Percentiles rank a stretch among this genome's conserved stretches.
These are phyloP conservation scores for Decapterus maruadsi DNA, from an alignment of 2,797 vertebrate genomes.

Conservation along the genomic window DNA sequence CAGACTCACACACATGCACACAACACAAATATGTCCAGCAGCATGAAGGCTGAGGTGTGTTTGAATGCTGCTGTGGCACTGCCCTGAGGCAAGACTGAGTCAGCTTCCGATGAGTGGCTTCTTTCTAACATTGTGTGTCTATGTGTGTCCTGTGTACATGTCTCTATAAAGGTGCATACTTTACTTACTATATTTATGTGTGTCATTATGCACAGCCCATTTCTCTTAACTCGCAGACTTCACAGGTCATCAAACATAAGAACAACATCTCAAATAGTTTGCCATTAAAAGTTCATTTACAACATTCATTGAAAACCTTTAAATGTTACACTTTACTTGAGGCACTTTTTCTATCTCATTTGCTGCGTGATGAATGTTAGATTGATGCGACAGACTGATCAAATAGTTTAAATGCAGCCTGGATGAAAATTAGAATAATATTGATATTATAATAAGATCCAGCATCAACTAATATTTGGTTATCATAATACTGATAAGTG, in stretches of 20 bases:
- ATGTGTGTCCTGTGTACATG: not conserved
- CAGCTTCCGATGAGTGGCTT: constrained; percentile 39
- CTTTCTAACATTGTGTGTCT: constrained; percentile 7
- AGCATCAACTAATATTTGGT: not conserved
- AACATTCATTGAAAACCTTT: not conserved
- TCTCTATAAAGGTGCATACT: constrained; percentile 6
- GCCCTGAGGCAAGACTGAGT: constrained; percentile 50
- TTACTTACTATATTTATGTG: constrained; percentile 5
- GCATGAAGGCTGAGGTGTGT: constrained; percentile 35
- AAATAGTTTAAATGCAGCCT: not conserved
- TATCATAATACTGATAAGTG: not conserved
- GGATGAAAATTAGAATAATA: not conserved
- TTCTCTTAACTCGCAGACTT: not conserved
- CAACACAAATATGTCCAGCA: constrained; percentile 26
- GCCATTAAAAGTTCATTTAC: not conserved
- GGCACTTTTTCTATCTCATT: not conserved
- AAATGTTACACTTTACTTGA: not conserved
- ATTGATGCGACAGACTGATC: not conserved
- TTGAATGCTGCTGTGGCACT: constrained; percentile 44
- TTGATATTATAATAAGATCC: not conserved
- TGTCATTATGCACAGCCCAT: not conserved
- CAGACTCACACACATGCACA: constrained; percentile 20
- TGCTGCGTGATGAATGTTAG: not conserved
- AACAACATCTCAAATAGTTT: not conserved
- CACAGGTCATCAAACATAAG: not conserved